These are phyloP conservation scores for Alca torda DNA, from an alignment of 2,797 vertebrate genomes.

Conservation along the genomic window DNA sequence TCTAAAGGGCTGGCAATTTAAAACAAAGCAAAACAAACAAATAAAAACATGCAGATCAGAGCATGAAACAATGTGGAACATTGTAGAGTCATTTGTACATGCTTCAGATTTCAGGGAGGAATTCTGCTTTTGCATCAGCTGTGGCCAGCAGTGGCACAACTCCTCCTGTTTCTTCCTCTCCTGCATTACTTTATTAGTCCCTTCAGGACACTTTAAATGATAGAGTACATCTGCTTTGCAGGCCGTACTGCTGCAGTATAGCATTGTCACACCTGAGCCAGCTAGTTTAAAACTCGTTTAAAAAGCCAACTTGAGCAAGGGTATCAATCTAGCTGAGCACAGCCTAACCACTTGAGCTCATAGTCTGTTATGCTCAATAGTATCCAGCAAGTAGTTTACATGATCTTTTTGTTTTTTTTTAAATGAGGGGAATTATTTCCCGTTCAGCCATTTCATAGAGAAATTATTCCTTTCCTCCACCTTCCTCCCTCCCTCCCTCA, in stretches of 20 bases:
- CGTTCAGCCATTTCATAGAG: neutral
- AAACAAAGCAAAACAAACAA: conserved; percentile 41
- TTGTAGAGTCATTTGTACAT: neutral
- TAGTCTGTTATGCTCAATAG: neutral
- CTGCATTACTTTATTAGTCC: conserved; percentile 34
- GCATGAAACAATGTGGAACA: neutral
- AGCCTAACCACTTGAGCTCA: neutral
- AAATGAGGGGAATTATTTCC: neutral
- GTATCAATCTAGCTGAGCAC: neutral
- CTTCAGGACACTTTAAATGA: conserved; percentile 53
- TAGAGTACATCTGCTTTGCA: conserved; percentile 41
- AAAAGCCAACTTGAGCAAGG: conserved; percentile 3
- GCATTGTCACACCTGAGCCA: conserved; percentile 44
- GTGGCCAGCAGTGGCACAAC: neutral
- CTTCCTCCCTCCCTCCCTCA: neutral
- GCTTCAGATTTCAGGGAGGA: conserved; percentile 33
- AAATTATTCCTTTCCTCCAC: neutral
- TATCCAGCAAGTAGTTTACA: neutral
- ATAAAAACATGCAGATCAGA: conserved; percentile 36
- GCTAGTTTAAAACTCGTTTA: conserved; percentile 33
- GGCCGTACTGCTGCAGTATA: neutral
- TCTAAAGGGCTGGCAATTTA: conserved; percentile 43
- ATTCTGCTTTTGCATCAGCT: conserved; percentile 6
- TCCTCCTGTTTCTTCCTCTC: conserved; percentile 10
- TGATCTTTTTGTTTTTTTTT: neutral